phyloP scores from a whole-genome alignment of 2,888 invertebrate species.

The Trichopria drosophilae region DNA sequence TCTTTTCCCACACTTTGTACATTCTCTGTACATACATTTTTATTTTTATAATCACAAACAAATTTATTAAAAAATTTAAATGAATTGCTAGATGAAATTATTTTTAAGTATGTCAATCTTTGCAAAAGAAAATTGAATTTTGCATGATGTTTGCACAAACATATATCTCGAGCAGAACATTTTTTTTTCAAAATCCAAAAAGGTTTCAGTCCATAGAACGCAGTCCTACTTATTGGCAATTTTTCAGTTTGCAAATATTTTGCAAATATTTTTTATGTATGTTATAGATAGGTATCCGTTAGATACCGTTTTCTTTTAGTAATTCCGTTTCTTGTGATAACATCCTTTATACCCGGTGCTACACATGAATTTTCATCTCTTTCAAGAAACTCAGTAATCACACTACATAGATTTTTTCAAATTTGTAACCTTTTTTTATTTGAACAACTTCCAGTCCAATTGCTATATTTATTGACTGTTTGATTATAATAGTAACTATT shows the following conservation, averaged over 20 bases:
- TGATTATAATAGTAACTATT: not conserved
- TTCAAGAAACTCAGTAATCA: slow-evolving; percentile 18
- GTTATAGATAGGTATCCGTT: slow-evolving; percentile 21
- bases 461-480: slow-evolving; percentile 1
- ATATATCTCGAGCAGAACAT: slow-evolving; percentile 14
- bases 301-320: slow-evolving; percentile 24
- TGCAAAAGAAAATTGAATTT: slow-evolving; percentile 20
- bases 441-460: slow-evolving; percentile 7
- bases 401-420: slow-evolving; percentile 2
- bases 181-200: slow-evolving; percentile 19
- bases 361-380: slow-evolving; percentile 25
- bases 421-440: not conserved
- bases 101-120: slow-evolving; percentile 12
- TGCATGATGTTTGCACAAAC: slow-evolving; percentile 16
- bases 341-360: slow-evolving; percentile 24
- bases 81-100: slow-evolving; percentile 10
- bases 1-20: slow-evolving; percentile 15
- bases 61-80: slow-evolving; percentile 1
- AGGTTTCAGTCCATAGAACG: slow-evolving; percentile 16
- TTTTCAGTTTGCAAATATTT: slow-evolving; percentile 15
- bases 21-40: slow-evolving; percentile 19
- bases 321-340: slow-evolving; percentile 16
- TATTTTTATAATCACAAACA: slow-evolving; percentile 1
- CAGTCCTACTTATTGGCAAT: slow-evolving; percentile 15
- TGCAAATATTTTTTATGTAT: slow-evolving; percentile 14